phyloP scores from a whole-genome alignment of 2,797 vertebrate genomes.

The Rhinoraja longicauda region DNA sequence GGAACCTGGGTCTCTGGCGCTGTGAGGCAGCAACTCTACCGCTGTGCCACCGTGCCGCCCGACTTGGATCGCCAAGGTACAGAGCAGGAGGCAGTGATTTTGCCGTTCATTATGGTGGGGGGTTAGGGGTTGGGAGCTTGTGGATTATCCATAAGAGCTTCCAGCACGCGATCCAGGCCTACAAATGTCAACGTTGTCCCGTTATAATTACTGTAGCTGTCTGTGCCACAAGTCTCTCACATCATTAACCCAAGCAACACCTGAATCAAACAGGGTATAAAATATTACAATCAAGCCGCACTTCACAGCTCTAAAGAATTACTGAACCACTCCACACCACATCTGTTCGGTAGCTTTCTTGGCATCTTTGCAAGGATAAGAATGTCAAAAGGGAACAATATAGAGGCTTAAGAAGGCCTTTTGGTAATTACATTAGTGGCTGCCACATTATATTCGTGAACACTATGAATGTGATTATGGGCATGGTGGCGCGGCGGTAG shows the following conservation, averaged over 20 bases:
- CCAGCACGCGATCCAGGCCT: background rate
- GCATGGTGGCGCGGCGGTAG: background rate
- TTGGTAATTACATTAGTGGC: background rate
- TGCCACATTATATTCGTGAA: too few relatives aligned
- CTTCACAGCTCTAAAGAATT: background rate
- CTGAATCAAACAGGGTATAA: background rate
- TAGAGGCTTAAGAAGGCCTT: background rate
- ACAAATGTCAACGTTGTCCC: background rate
- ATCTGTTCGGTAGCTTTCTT: background rate
- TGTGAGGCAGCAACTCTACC: too few relatives aligned
- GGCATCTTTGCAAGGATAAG: background rate
- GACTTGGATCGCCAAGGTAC: too few relatives aligned
- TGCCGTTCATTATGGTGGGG: too few relatives aligned
- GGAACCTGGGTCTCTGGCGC: too few relatives aligned
- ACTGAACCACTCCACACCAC: background rate
- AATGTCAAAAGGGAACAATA: too few relatives aligned
- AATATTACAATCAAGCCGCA: slow-evolving; percentile 6
- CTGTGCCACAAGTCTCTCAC: background rate
- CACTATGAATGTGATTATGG: background rate
- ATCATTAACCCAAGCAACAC: background rate
- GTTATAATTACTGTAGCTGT: background rate
- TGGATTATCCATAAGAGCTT: background rate
- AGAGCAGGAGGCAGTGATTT: background rate
- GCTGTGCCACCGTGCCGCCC: too few relatives aligned
- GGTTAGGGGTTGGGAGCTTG: background rate